A percentile compares a stretch with the other conserved stretches of the same genome.
Evolutionary conservation across 2,888 invertebrate species (phyloP).

Genomic region (Chymomyza caudatula): DNA sequence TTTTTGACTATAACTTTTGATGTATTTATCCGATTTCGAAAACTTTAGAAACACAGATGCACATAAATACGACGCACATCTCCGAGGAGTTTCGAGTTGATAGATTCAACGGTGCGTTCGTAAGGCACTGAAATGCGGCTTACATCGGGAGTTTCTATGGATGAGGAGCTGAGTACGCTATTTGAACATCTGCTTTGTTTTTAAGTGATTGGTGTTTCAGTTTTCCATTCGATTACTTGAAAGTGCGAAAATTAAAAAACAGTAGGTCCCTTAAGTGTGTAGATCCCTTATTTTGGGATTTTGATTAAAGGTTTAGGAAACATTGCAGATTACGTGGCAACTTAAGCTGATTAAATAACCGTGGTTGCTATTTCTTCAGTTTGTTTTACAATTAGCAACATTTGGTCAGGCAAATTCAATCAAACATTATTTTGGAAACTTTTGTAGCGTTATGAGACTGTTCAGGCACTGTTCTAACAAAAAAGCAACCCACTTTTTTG

Average conservation of each 20-base stretch:
- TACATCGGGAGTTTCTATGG: too few species aligned
- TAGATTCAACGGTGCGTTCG: too few species aligned
- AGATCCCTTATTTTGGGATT: background rate
- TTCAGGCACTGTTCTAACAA: background rate
- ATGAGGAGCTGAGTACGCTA: constrained; percentile 22
- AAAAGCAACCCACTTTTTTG: constrained; percentile 23
- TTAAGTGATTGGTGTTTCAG: background rate
- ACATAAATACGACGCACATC: too few species aligned
- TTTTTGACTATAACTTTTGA: too few species aligned
- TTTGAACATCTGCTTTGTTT: background rate
- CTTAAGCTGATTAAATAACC: constrained; percentile 46
- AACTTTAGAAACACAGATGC: too few species aligned
- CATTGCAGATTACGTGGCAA: constrained; percentile 19
- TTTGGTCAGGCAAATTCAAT: constrained; percentile 35
- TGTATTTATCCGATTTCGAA: too few species aligned
- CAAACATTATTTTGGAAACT: too few species aligned
- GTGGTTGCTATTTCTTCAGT: constrained; percentile 16
- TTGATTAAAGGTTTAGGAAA: constrained; percentile 9
- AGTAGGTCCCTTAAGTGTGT: background rate
- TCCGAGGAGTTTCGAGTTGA: too few species aligned
- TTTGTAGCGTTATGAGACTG: too few species aligned
- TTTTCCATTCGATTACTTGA: constrained; percentile 44
- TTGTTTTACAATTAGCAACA: background rate
- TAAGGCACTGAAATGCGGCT: too few species aligned
- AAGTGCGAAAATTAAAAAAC: background rate